Base-by-base conservation (phyloP, 2,113 vertebrate species). In the Sterrhoptilus dennistouni region DNA sequence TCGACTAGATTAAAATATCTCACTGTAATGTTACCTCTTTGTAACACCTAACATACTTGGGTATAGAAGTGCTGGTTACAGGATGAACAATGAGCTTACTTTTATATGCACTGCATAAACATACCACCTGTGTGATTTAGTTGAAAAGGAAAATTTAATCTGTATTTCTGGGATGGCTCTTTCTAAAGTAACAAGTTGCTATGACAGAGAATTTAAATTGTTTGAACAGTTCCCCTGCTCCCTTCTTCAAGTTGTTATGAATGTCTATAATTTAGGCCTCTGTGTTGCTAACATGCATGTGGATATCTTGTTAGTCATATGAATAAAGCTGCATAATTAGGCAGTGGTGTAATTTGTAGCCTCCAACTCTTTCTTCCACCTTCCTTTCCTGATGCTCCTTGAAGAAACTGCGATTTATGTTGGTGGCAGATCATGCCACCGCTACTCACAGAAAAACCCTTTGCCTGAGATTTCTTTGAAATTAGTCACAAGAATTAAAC, bases 1-100 rank as follows among this genome's bases (percentile, higher is more conserved):
- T 96, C 95, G 91, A 42, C 87, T 87, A 88, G 81, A 97, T 95
- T 94, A 95, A 97, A 96, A 93, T 93, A 81, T 44, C 71, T 95
- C 83, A 82, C 68, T 78, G 28, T 49, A 93, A 89, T 33, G 92
- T 79, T 89, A 92, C 70, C 71, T 95, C 70, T 95, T 83, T 74
- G 25, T 82, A 92, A 93, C 75, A 93, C 80, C 57, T 87, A 42
- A 82, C 49, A 80, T 64, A 38, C 54, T 38, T 68, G 49, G 20
- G 69, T 92, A 92, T 49, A 56, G 47, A 94, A 90, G 61, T 53
- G 59, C 80, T 92, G 47, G 60, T 84, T 84, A 93, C 3, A 9
- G 35, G 76, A 84, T 53, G 89, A 95, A 75, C 76, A 85, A 91
- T 53, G 35, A 95, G 29, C 68, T 87, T 64, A 76, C 78, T 83